Evolutionary conservation across 2,888 invertebrate genomes (phyloP).

Genomic region (Tachina lurida): DNA sequence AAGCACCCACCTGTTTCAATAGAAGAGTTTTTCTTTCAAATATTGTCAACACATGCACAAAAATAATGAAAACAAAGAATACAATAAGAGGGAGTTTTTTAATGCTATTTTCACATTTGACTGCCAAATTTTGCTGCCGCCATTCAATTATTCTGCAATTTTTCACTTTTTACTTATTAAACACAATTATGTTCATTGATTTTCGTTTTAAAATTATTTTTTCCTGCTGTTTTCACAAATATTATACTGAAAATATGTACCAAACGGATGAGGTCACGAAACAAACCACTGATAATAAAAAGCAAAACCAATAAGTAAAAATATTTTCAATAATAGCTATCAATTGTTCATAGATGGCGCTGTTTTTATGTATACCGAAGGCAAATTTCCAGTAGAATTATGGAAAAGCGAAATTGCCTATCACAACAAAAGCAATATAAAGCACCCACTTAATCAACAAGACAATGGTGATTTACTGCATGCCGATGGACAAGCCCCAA

Average conservation of each 20-base stretch:
- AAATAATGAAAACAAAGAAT: slow-evolving; percentile 53
- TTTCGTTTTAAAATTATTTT: slow-evolving; percentile 13
- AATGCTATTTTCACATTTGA: slow-evolving; percentile 37
- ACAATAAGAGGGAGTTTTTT: slow-evolving; percentile 35
- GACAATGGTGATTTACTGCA: not conserved
- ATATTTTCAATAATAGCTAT: not conserved
- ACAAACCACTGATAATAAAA: slow-evolving; percentile 36
- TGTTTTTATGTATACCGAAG: slow-evolving; percentile 12
- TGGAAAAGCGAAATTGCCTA: not conserved
- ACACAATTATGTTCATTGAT: slow-evolving; percentile 36
- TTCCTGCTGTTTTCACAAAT: slow-evolving; percentile 40
- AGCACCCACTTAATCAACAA: not conserved
- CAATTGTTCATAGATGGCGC: slow-evolving; percentile 28
- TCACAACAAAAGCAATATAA: not conserved
- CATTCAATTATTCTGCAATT: not conserved
- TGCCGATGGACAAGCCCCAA: too few species aligned
- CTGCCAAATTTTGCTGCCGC: not conserved
- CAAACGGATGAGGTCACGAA: slow-evolving; percentile 67
- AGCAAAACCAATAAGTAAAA: slow-evolving; percentile 33
- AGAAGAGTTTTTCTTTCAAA: slow-evolving; percentile 30
- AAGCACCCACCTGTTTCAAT: slow-evolving; percentile 69
- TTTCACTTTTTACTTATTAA: slow-evolving; percentile 18
- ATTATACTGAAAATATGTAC: slow-evolving; percentile 52
- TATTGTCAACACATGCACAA: slow-evolving; percentile 59
- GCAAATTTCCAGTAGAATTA: not conserved